A percentile compares a stretch with the other conserved stretches of the same genome.
phyloP scores from a whole-genome alignment of 2,888 invertebrate genomes.

The Candidula unifasciata region DNA sequence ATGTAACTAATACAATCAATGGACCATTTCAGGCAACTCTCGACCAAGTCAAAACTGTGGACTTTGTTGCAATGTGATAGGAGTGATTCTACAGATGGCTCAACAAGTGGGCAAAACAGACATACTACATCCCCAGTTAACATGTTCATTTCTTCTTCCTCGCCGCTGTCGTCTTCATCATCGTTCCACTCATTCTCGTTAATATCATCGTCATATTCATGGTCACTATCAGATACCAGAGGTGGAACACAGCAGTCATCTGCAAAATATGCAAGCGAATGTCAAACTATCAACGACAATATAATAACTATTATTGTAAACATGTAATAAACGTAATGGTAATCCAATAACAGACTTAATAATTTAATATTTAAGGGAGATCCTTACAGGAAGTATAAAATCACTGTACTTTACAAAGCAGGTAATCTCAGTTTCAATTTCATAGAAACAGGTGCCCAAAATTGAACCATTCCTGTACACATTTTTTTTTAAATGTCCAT shows the following conservation, averaged over 20 bases:
- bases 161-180: conserved; percentile 57
- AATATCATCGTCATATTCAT: conserved; percentile 40
- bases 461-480: too few species aligned
- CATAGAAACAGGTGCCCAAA: too few species aligned
- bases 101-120: conserved; percentile 63
- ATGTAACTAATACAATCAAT: conserved; percentile 75
- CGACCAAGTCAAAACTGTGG: conserved; percentile 64
- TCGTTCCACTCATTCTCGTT: conserved; percentile 59
- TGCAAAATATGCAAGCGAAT: not conserved
- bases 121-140: conserved; percentile 61
- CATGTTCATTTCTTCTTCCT: conserved; percentile 57
- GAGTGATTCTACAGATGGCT: conserved; percentile 58
- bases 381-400: too few species aligned
- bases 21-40: conserved; percentile 56
- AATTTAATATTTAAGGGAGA: too few species aligned
- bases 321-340: too few species aligned
- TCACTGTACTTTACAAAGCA: too few species aligned
- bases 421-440: too few species aligned
- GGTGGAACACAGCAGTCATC: conserved; percentile 42
- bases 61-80: conserved; percentile 61
- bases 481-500: too few species aligned
- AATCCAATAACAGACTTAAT: too few species aligned
- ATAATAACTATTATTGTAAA: too few species aligned
- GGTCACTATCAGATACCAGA: conserved; percentile 33
- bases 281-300: too few species aligned